A percentile compares a stretch with the other conserved stretches of the same genome.
phyloP scores from a whole-genome alignment of 2,113 vertebrate genomes.

The Lasiurus borealis region DNA sequence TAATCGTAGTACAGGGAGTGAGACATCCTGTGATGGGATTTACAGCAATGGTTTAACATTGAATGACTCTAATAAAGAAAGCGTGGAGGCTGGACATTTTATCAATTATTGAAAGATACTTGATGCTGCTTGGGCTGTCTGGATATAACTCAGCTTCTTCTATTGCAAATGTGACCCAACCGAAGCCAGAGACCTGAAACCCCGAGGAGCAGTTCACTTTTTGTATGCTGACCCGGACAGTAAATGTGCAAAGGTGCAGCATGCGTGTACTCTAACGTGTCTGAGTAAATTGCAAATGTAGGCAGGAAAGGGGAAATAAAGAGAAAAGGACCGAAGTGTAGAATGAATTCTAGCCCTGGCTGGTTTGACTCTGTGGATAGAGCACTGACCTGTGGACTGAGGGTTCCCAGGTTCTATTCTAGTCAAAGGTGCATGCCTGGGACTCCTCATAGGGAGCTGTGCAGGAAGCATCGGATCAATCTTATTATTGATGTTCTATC shows the following conservation, averaged over 20 bases:
- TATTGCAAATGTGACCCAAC: slow-evolving; percentile 48
- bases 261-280: not conserved
- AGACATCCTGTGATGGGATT: slow-evolving; percentile 62
- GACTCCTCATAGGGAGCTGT: no score
- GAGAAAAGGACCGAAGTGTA: not conserved
- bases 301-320: not conserved
- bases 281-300: not conserved
- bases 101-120: slow-evolving; percentile 66
- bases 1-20: slow-evolving; percentile 61
- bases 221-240: not conserved
- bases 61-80: slow-evolving; percentile 76
- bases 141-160: slow-evolving; percentile 33
- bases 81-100: slow-evolving; percentile 52
- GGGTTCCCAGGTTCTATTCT: no score
- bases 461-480: no score
- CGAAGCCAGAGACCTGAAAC: slow-evolving; percentile 49
- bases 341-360: not conserved
- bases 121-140: slow-evolving; percentile 1
- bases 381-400: no score
- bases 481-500: no score
- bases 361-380: no score
- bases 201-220: rapidly evolving
- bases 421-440: no score
- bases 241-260: not conserved
- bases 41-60: slow-evolving; percentile 63